Evolutionary conservation across 2,113 vertebrate species (phyloP), one percentile per base, ranked within the genome.

Genomic region (Chaetura pelagica): DNA sequence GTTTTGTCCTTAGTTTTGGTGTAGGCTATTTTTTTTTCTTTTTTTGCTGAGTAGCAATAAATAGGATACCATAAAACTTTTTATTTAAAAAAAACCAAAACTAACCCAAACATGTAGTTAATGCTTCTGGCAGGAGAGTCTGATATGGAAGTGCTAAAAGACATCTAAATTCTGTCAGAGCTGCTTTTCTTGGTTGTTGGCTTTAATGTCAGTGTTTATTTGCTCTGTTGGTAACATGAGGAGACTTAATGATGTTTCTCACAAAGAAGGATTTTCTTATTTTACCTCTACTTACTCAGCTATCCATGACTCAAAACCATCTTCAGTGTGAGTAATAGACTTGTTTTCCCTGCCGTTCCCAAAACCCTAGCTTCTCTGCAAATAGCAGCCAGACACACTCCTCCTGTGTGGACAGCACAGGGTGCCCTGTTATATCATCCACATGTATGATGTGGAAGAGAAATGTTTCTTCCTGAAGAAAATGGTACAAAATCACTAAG

Each of bases 391-490:
- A 24, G 32, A 4, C 6, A 4, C 1, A 4, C 30, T 57, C 44
- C 66, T 42, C 4, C 26, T 38, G 21, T 10, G 32, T 72, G 26
- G 26, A n/a, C 46, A 54, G 40, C 18, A 35, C 18, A 51, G 15
- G 22, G 13, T 32, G 6, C 7, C 15, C n/a, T 61, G 29, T 64
- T 40, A 51, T 1, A 1, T 54, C 27, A 76, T 69, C 20, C 5
- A 1, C 4, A 2, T 1, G 6, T 27, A 16, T 2, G 2, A 15
- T 8, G 46, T 20, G 20, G 19, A 48, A 48, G 30, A 83, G 22
- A 76, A 95, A 59, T 11, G 6, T 35, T 12, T 22, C 3, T n/a
- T 73, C 10, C 5, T 2, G 30, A 71, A 87, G 4, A 18, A 78
- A 46, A 16, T 23, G 18, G 18, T 38, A 20, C 3, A 2, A 57